Evolutionary conservation across 2,888 invertebrate species (phyloP).

Genomic region (Notodonta dromedarius): DNA sequence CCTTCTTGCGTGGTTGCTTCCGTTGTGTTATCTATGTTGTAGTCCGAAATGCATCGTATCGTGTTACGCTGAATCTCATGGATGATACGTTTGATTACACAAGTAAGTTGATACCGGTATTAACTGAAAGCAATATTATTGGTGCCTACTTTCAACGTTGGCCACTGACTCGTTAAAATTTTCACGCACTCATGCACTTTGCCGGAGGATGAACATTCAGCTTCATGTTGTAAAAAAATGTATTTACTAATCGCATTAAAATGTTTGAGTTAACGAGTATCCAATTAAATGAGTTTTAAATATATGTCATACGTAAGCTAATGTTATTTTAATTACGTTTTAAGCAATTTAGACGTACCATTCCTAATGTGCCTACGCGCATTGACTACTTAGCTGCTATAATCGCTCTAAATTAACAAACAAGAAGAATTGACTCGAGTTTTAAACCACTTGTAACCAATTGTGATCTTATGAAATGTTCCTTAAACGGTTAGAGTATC

Average conservation of each 20-base stretch:
- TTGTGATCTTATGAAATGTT: conserved; percentile 24
- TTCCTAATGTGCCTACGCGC: not conserved
- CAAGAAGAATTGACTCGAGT: conserved; percentile 10
- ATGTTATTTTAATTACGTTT: not conserved
- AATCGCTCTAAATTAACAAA: conserved; percentile 14
- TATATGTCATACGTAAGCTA: not conserved
- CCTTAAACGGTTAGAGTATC: conserved; percentile 7
- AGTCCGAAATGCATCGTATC: conserved; percentile 15
- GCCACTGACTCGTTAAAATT: conserved; percentile 57
- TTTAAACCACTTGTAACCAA: conserved; percentile 13
- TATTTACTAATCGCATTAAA: not conserved
- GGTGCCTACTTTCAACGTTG: conserved; percentile 37
- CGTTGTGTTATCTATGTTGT: conserved; percentile 32
- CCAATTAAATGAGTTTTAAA: not conserved
- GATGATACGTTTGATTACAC: not conserved
- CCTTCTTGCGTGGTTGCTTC: conserved; percentile 55
- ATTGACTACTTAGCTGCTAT: conserved; percentile 7
- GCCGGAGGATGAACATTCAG: conserved; percentile 53
- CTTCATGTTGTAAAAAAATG: conserved; percentile 22
- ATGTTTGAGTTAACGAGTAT: not conserved
- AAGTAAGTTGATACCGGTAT: conserved; percentile 5
- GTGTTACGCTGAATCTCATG: not conserved
- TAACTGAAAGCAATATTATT: conserved; percentile 20
- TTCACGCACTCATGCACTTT: conserved; percentile 60
- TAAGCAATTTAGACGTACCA: not conserved